A percentile compares a stretch with the other conserved stretches of the same genome.
These are phyloP conservation scores for Pica pica DNA, from an alignment of 2,113 vertebrate species.

Conservation along the genomic window DNA sequence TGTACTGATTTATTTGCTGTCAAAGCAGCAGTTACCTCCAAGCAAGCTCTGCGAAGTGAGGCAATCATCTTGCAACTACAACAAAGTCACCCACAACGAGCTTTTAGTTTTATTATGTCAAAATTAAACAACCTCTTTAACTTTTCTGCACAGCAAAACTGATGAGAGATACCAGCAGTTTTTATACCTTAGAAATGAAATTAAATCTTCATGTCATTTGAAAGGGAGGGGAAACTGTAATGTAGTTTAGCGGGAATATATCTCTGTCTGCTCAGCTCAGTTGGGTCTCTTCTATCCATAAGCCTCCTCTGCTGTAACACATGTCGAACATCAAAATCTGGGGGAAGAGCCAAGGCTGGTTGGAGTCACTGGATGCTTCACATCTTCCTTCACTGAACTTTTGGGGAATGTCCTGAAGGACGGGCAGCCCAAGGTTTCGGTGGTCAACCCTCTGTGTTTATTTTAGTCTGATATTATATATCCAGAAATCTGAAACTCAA, in stretches of 20 bases:
- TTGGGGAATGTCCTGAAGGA: neutral
- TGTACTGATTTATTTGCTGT: neutral
- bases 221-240: neutral
- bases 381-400: neutral
- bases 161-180: neutral
- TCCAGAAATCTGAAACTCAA: neutral
- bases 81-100: neutral
- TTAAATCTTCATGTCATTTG: neutral
- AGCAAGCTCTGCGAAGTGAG: neutral
- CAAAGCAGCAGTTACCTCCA: neutral
- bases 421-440: neutral
- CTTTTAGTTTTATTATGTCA: neutral
- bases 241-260: neutral
- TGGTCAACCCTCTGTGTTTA: neutral
- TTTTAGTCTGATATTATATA: neutral
- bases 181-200: neutral
- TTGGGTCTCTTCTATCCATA: neutral
- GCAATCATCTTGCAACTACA: neutral
- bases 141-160: neutral
- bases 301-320: fast-evolving
- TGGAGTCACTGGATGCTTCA: neutral
- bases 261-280: neutral
- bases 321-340: neutral
- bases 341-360: neutral
- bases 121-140: neutral